These are phyloP conservation scores for Agonopterix arenella DNA, from an alignment of 2,888 invertebrate genomes.

Conservation along the genomic window DNA sequence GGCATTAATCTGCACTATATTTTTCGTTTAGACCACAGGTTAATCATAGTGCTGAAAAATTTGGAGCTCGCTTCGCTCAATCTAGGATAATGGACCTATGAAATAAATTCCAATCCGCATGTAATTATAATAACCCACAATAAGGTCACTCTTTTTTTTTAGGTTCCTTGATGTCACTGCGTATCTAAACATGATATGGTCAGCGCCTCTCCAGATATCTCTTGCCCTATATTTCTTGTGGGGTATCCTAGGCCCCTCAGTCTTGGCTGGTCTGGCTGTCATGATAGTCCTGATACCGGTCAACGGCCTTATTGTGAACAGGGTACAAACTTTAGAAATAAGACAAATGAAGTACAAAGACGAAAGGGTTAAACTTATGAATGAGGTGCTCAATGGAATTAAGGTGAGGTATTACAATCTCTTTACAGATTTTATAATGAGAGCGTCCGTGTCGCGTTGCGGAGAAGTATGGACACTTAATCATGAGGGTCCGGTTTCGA, in stretches of 20 bases:
- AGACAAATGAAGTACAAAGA: conserved; percentile 96
- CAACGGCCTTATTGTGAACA: conserved; percentile 90
- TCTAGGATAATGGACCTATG: too few relatives aligned
- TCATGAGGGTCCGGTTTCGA: too few relatives aligned
- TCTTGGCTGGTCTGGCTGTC: conserved; percentile 94
- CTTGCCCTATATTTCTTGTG: conserved; percentile 91
- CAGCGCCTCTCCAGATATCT: conserved; percentile 91
- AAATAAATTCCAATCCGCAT: too few relatives aligned
- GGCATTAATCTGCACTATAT: too few relatives aligned
- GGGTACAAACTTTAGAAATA: conserved; percentile 87
- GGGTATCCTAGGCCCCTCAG: conserved; percentile 89
- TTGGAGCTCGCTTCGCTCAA: too few relatives aligned
- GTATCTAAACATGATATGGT: conserved; percentile 94
- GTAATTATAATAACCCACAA: too few relatives aligned
- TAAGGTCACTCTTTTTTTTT: conserved; percentile 14
- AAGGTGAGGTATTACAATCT: conserved; percentile 75
- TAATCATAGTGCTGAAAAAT: too few relatives aligned
- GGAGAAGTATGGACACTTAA: too few relatives aligned
- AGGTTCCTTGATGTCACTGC: conserved; percentile 89
- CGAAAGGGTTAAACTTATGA: conserved; percentile 94
- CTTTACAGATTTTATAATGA: too few relatives aligned
- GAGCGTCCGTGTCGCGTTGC: too few relatives aligned
- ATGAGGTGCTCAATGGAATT: conserved; percentile 94
- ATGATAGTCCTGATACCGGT: conserved; percentile 95
- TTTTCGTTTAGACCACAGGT: too few relatives aligned